Evolutionary conservation across 2,797 vertebrate species (phyloP), one percentile per base, ranked within the genome.

Genomic region (Danio kyathit): DNA sequence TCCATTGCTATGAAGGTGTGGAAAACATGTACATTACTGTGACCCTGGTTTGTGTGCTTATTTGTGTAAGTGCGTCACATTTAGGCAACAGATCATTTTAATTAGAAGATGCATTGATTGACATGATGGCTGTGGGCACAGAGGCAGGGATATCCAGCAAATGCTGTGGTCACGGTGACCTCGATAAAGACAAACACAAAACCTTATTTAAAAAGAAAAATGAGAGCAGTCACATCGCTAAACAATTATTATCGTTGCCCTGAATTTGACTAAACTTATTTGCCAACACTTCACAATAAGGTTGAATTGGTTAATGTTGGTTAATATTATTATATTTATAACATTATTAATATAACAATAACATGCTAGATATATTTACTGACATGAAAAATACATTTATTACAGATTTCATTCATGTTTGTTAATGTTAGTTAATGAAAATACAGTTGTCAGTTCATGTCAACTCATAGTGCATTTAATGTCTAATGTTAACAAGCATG

Each of bases 71-170:
- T 56, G 64, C 57, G 57, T 67, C 70, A 80, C 63, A 77, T 75
- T 84, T 66, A 79, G 76, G 76, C 82, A 86, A 74, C 79, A 80
- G 79, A 86, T 86, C 83, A 83, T 88, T 84, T 81, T 87, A 89
- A 87, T 89, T 86, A 89, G 85, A 82, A 76, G 74, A 83, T 82
- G 81, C 64, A 87, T 74, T 80, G 75, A 83, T 84, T 84, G 86
- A 88, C 94, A 95, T 91, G 90, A 9, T 92, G 93, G 94, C 82
- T 94, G 91, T 92, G 93, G 92, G 91, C 93, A 89, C 92, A 94
- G 94, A 91, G 94, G 92, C 93, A 94, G 94, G 93, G 92, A 93
- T 83, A 76, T 81, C 72, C 71, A 84, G 59, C 77, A 81, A 79
- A 84, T 76, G 82, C 77, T 82, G 44, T 75, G 64, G 75, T 82